Conservation (phyloP, 35 echinoderm and acorn worm genomes). For the Acanthaster planci region DNA sequence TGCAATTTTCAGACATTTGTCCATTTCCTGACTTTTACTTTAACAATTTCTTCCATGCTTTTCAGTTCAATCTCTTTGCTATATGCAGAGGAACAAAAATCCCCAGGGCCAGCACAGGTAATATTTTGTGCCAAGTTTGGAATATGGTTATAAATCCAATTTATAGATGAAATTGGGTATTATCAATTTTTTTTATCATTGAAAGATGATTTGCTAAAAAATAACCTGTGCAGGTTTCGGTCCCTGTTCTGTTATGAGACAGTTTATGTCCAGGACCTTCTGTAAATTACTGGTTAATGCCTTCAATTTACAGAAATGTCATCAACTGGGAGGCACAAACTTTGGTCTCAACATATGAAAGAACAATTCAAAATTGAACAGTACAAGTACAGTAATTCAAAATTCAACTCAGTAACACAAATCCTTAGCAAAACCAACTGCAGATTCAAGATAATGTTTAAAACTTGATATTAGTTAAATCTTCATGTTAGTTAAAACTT, state of each 20-base stretch:
- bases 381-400: background rate
- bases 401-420: background rate
- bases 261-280: background rate
- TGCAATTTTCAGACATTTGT: too few relatives aligned
- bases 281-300: background rate
- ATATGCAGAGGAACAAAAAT: too few relatives aligned
- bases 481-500: background rate
- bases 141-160: too few relatives aligned
- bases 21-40: too few relatives aligned
- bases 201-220: too few relatives aligned
- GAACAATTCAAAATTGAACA: background rate
- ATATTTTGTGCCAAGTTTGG: too few relatives aligned
- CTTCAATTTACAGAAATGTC: background rate
- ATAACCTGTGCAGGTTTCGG: too few relatives aligned
- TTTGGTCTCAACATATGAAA: background rate
- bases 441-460: background rate
- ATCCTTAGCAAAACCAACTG: background rate
- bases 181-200: too few relatives aligned
- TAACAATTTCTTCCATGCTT: too few relatives aligned
- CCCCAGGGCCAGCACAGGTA: too few relatives aligned
- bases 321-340: background rate
- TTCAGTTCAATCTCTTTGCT: too few relatives aligned
- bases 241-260: constrained; percentile 11
- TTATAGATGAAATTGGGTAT: too few relatives aligned
- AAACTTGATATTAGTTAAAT: constrained; percentile 1